phyloP scores from a whole-genome alignment of 2,113 vertebrate genomes.

The Notothenia rossii region DNA sequence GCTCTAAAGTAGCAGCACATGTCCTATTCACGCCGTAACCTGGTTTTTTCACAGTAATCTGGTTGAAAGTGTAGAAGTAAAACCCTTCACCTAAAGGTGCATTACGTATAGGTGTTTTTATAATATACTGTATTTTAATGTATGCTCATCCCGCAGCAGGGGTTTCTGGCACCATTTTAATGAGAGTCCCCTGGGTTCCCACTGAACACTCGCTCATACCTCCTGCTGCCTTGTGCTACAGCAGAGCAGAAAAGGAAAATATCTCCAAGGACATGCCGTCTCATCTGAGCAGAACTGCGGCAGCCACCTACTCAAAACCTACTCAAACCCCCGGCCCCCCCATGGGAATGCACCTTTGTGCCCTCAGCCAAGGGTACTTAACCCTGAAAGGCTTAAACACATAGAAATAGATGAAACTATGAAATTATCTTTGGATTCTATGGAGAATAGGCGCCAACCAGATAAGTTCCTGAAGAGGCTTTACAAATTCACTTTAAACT shows the following conservation, averaged over 20 bases:
- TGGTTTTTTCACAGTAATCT: background rate
- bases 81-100: constrained; percentile 3
- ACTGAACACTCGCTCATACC: constrained; percentile 14
- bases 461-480: constrained; percentile 49
- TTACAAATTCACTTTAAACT: constrained; percentile 30
- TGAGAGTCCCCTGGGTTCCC: constrained; percentile 35
- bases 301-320: constrained; percentile 45
- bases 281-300: constrained; percentile 47
- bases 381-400: constrained; percentile 69
- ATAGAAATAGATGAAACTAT: constrained; percentile 56
- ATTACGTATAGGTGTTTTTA: constrained; percentile 8
- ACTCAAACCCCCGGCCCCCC: constrained; percentile 48
- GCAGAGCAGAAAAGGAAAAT: constrained; percentile 33
- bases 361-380: constrained; percentile 69
- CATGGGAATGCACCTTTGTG: constrained; percentile 46
- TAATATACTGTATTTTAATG: constrained; percentile 36
- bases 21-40: background rate
- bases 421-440: constrained; percentile 55
- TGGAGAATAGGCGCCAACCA: constrained; percentile 45
- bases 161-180: constrained; percentile 48
- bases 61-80: background rate
- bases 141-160: constrained; percentile 16
- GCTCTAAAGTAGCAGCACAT: background rate
- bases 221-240: constrained; percentile 14
- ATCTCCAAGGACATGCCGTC: constrained; percentile 47